Percentiles rank a stretch among this genome's conserved stretches.
phyloP scores from a whole-genome alignment of 2,888 invertebrate species.

The Scelioninae gen. 1 region DNA sequence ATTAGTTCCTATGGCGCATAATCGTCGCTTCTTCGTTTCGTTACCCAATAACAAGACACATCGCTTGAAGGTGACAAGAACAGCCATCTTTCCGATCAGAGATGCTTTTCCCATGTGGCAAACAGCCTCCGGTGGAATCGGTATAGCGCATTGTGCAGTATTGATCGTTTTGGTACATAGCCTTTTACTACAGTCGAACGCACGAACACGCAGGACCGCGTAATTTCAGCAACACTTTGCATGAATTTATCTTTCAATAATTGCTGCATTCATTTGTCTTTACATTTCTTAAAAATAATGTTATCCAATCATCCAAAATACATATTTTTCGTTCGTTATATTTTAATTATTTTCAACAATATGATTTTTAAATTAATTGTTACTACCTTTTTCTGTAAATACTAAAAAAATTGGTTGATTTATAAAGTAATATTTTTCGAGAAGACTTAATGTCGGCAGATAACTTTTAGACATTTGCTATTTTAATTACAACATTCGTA shows the following conservation, averaged over 20 bases:
- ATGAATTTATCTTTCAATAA: slow-evolving; percentile 41
- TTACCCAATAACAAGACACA: slow-evolving; percentile 43
- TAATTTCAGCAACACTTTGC: slow-evolving; percentile 57
- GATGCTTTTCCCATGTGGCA: slow-evolving; percentile 56
- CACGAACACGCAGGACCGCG: slow-evolving; percentile 55
- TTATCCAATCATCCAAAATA: background rate
- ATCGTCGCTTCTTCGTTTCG: slow-evolving; percentile 40
- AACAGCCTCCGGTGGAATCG: slow-evolving; percentile 56
- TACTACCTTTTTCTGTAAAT: no score
- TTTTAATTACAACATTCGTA: background rate
- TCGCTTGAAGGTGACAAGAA: slow-evolving; percentile 51
- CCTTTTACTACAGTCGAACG: slow-evolving; percentile 58
- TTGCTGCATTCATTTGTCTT: slow-evolving; percentile 6
- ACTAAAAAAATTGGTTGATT: no score
- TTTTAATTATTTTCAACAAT: no score
- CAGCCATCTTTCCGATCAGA: slow-evolving; percentile 52
- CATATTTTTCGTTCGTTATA: no score
- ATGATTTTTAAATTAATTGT: no score
- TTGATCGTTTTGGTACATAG: slow-evolving; percentile 66
- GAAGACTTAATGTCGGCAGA: no score
- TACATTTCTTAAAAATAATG: slow-evolving; percentile 24
- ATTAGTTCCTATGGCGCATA: slow-evolving; percentile 40
- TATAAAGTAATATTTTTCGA: no score
- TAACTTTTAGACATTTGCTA: no score
- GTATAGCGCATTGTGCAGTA: slow-evolving; percentile 65